Conservation (phyloP, 2,888 invertebrate species). For the Scaptomyza reducta region DNA sequence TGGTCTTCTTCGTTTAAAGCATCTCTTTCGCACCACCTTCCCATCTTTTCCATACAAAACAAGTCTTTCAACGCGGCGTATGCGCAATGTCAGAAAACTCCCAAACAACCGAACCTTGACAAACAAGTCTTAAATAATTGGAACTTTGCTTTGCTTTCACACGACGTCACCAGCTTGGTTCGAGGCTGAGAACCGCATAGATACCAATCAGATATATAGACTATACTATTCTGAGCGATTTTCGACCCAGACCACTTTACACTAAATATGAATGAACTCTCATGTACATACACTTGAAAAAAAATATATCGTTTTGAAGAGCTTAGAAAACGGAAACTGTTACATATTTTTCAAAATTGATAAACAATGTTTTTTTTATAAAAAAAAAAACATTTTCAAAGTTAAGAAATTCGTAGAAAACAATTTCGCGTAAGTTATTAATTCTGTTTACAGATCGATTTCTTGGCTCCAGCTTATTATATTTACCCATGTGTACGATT, state of each 20-base stretch:
- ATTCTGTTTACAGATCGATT: background rate
- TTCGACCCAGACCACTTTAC: conserved; percentile 33
- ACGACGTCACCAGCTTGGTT: conserved; percentile 33
- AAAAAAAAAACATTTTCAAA: no score
- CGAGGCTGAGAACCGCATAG: conserved; percentile 2
- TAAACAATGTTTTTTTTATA: no score
- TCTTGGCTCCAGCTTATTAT: background rate
- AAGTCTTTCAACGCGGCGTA: conserved; percentile 39
- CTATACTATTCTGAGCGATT: conserved; percentile 8
- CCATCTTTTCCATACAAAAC: conserved; percentile 7
- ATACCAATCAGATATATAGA: conserved; percentile 6
- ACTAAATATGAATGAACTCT: background rate
- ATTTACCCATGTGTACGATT: background rate
- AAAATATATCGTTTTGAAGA: background rate
- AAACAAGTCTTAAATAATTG: conserved; percentile 47
- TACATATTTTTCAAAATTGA: no score
- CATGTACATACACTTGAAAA: background rate
- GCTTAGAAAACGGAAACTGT: no score
- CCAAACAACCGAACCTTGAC: conserved; percentile 55
- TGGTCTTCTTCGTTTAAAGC: conserved; percentile 34
- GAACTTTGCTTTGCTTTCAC: conserved; percentile 30
- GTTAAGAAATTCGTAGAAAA: no score
- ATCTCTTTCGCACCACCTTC: background rate
- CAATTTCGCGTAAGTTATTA: no score
- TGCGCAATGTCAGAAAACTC: conserved; percentile 41